Conservation (phyloP, 1,140 invertebrate genomes). For the Monomorium pharaonis region DNA sequence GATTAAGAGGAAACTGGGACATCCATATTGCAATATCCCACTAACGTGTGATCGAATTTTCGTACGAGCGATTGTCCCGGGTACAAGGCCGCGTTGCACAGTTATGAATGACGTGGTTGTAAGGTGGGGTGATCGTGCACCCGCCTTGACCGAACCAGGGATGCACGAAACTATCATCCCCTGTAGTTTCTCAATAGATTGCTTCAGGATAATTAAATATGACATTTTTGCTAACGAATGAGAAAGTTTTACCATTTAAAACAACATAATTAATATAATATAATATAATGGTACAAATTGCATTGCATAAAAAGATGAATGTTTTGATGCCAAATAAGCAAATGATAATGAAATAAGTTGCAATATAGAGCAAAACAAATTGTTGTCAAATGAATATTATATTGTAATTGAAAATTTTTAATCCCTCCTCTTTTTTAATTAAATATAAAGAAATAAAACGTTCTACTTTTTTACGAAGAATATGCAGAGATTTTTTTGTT, state of each 20-base stretch:
- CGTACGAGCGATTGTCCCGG: constrained; percentile 39
- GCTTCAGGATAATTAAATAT: background rate
- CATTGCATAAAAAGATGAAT: background rate
- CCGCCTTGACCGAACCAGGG: constrained; percentile 49
- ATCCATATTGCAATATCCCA: constrained; percentile 4
- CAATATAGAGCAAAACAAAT: background rate
- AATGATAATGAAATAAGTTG: background rate
- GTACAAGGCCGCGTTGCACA: constrained; percentile 62
- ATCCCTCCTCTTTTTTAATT: background rate
- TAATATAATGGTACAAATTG: background rate
- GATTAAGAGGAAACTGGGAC: background rate
- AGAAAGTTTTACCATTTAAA: background rate
- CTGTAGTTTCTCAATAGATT: background rate
- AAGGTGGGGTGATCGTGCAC: constrained; percentile 46
- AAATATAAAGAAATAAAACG: background rate
- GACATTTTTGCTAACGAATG: background rate
- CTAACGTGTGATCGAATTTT: constrained; percentile 53
- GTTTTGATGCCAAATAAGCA: background rate
- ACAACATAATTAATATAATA: background rate
- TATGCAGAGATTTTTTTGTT: background rate
- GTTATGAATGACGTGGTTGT: constrained; percentile 80
- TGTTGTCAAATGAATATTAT: no score
- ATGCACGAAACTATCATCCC: background rate
- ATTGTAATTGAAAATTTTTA: no score
- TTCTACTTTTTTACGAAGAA: background rate